Conservation (phyloP, 2,797 vertebrate species). For the Oceanodroma leucorhoa region DNA sequence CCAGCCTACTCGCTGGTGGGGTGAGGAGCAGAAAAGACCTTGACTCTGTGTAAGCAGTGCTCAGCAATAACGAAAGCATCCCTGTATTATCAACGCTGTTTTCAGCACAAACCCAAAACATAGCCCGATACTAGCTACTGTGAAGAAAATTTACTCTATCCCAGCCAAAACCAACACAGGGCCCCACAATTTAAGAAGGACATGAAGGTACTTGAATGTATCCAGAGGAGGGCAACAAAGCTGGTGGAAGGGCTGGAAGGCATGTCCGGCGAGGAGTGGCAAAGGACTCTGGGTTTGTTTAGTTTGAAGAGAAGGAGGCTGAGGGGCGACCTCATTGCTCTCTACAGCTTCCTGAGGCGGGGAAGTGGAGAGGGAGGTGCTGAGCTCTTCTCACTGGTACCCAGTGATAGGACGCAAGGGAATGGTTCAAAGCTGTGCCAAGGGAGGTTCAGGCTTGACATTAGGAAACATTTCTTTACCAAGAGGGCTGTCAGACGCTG, state of each 20-base stretch:
- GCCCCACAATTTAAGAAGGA: background rate
- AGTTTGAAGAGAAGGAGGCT: background rate
- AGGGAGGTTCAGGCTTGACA: background rate
- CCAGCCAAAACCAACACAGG: too few relatives aligned
- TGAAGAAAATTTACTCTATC: too few relatives aligned
- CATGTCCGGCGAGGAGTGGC: fast-evolving
- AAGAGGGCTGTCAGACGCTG: background rate
- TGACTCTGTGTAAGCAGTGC: background rate
- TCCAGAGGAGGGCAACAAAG: background rate
- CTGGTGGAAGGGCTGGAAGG: background rate
- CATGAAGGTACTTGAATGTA: background rate
- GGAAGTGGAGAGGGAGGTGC: background rate
- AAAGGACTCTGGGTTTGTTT: background rate
- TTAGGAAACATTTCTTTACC: background rate
- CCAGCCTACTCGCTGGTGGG: background rate
- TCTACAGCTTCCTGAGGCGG: background rate
- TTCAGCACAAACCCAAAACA: background rate
- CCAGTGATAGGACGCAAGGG: fast-evolving
- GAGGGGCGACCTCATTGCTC: background rate
- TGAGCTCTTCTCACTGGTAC: background rate
- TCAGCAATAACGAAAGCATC: background rate
- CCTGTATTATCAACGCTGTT: background rate
- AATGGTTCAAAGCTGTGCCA: background rate
- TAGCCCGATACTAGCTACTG: too few relatives aligned
- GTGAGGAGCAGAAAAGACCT: background rate